Evolutionary conservation across 2,797 vertebrate species (phyloP).

Genomic region (Sebastes umbrosus): DNA sequence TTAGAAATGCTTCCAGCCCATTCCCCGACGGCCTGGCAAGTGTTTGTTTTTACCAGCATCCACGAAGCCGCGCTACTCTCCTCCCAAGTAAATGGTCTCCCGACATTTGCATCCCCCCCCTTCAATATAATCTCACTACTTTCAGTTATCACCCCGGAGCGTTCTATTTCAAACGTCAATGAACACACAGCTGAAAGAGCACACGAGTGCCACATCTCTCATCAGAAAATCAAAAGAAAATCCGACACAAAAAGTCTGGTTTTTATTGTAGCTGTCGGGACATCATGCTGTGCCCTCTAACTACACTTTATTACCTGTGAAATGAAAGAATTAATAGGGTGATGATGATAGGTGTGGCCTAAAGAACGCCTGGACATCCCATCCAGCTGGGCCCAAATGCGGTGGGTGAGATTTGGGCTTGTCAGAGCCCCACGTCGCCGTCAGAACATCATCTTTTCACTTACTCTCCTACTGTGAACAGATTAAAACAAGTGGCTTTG

Average conservation of each 20-base stretch:
- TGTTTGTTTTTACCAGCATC: slow-evolving; percentile 16
- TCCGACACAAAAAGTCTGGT: slow-evolving; percentile 11
- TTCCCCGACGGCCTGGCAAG: background rate
- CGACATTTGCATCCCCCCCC: slow-evolving; percentile 21
- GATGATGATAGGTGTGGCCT: slow-evolving; percentile 41
- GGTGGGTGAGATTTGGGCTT: slow-evolving; percentile 46
- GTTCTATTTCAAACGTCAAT: slow-evolving; percentile 37
- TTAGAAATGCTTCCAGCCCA: background rate
- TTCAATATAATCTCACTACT: slow-evolving; percentile 37
- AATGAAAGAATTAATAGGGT: slow-evolving; percentile 81
- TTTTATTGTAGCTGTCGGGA: slow-evolving; percentile 63
- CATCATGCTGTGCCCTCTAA: slow-evolving; percentile 59
- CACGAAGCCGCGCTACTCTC: background rate
- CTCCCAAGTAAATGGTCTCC: slow-evolving; percentile 31
- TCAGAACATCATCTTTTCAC: slow-evolving; percentile 63
- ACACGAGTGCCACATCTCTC: slow-evolving; percentile 47
- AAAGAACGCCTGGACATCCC: slow-evolving; percentile 31
- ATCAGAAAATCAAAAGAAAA: slow-evolving; percentile 66
- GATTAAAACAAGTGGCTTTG: slow-evolving; percentile 68
- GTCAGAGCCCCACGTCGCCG: slow-evolving; percentile 32
- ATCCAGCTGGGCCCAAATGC: slow-evolving; percentile 1
- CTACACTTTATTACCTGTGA: slow-evolving; percentile 82
- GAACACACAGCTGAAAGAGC: slow-evolving; percentile 30
- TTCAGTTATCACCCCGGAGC: slow-evolving; percentile 54
- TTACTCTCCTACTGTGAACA: slow-evolving; percentile 66